These are phyloP conservation scores for Psococerastis gibbosa DNA, from an alignment of 2,888 invertebrate genomes.

Conservation along the genomic window DNA sequence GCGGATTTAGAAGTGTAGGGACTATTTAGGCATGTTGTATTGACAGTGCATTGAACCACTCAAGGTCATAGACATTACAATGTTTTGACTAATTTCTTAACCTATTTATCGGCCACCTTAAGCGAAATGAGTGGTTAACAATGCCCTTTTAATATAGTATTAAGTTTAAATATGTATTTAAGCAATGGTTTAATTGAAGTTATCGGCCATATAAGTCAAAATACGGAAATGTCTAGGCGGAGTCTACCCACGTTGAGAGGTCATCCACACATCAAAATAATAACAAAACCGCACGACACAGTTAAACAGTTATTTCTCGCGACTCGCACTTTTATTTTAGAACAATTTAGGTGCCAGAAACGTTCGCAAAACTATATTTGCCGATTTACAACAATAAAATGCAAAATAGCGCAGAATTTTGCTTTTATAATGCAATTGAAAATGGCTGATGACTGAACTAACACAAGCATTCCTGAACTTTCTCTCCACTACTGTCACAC, in stretches of 20 bases:
- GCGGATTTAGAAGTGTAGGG: no score
- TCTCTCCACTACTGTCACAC: no score
- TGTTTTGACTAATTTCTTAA: conserved; percentile 8
- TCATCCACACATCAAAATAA: conserved; percentile 8
- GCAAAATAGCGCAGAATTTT: background rate
- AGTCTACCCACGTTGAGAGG: background rate
- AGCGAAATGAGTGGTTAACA: no score
- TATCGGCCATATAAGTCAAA: no score
- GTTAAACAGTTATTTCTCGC: no score
- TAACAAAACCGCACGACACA: conserved; percentile 2
- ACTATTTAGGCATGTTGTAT: conserved; percentile 8
- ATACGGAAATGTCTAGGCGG: background rate
- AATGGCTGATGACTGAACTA: conserved; percentile 11
- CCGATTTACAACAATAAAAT: no score
- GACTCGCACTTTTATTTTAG: no score
- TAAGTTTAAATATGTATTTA: background rate
- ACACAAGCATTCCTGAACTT: no score
- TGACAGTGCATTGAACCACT: conserved; percentile 6
- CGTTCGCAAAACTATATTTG: no score
- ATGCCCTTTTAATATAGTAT: background rate
- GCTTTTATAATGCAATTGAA: background rate
- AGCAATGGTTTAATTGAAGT: background rate
- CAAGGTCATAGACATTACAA: conserved; percentile 5
- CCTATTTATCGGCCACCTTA: background rate
- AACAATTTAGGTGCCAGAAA: no score